A percentile compares a stretch with the other conserved stretches of the same genome.
Conservation (phyloP, 1,140 invertebrate genomes). For the Heliconius nattereri region DNA sequence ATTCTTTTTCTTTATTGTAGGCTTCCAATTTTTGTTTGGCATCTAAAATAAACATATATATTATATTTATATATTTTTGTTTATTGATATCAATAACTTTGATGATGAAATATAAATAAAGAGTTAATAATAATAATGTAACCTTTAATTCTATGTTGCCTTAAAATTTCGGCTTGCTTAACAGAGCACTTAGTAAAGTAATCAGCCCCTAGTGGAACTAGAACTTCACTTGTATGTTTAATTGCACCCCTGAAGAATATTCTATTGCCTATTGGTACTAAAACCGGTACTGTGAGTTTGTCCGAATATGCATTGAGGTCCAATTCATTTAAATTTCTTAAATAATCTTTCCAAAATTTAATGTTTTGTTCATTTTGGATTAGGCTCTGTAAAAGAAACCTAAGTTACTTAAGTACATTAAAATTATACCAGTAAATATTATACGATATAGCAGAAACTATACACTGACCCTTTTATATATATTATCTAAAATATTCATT, state of each 20-base stretch:
- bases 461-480: conserved; percentile 44
- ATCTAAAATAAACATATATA: conserved; percentile 57
- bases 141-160: conserved; percentile 84
- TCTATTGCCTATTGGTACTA: conserved; percentile 85
- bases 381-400: conserved; percentile 55
- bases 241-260: conserved; percentile 87
- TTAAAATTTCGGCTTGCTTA: conserved; percentile 84
- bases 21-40: conserved; percentile 79
- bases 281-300: conserved; percentile 73
- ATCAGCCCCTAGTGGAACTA: conserved; percentile 86
- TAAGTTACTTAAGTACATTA: background rate
- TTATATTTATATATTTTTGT: no score
- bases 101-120: no score
- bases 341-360: conserved; percentile 69
- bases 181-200: conserved; percentile 88
- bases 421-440: background rate
- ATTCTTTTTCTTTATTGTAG: conserved; percentile 79
- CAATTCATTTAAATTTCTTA: conserved; percentile 55
- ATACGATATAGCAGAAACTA: background rate
- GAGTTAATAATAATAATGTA: conserved; percentile 19
- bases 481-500: conserved; percentile 45
- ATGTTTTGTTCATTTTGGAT: conserved; percentile 65
- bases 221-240: conserved; percentile 89
- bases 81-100: no score
- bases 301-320: conserved; percentile 64